phyloP scores from a whole-genome alignment of 2,113 vertebrate species.

The Chelonoidis abingdonii region DNA sequence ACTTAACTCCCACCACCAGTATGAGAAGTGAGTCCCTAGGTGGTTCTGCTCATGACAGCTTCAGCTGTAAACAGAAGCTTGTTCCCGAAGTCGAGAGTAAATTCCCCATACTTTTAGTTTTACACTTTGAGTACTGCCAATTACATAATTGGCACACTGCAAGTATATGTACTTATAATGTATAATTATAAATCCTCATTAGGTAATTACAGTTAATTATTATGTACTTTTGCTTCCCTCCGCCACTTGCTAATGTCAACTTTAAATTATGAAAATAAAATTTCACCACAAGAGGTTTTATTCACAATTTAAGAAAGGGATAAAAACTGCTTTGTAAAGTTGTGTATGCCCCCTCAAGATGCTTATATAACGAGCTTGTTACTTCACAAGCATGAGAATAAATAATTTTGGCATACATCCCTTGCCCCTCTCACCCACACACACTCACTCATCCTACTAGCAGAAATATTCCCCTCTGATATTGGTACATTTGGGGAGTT shows the following conservation, averaged over 20 bases:
- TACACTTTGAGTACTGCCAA: not conserved
- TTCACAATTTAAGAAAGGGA: not conserved
- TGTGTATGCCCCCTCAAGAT: not conserved
- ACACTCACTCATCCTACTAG: not conserved
- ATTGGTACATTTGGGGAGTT: not conserved
- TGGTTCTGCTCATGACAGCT: not conserved
- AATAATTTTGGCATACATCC: not conserved
- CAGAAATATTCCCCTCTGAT: not conserved
- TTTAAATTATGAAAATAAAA: slow-evolving; percentile 5
- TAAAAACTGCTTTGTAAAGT: slow-evolving; percentile 18
- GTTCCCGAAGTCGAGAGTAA: not conserved
- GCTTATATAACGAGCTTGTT: not conserved
- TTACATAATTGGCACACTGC: slow-evolving; percentile 42
- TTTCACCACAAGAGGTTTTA: not conserved
- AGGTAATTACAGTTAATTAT: not conserved
- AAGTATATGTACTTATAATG: not conserved
- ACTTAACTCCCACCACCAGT: accelerated
- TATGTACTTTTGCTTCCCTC: not conserved
- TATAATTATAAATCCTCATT: slow-evolving; percentile 44
- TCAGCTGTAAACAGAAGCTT: not conserved
- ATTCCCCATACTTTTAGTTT: not conserved
- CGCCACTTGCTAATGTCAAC: slow-evolving; percentile 4
- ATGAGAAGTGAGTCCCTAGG: not conserved
- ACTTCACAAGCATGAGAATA: not conserved
- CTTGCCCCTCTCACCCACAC: not conserved